These are phyloP conservation scores for Pachyseris speciosa DNA, from an alignment of 64 coral and sea anemone genomes.

Conservation along the genomic window DNA sequence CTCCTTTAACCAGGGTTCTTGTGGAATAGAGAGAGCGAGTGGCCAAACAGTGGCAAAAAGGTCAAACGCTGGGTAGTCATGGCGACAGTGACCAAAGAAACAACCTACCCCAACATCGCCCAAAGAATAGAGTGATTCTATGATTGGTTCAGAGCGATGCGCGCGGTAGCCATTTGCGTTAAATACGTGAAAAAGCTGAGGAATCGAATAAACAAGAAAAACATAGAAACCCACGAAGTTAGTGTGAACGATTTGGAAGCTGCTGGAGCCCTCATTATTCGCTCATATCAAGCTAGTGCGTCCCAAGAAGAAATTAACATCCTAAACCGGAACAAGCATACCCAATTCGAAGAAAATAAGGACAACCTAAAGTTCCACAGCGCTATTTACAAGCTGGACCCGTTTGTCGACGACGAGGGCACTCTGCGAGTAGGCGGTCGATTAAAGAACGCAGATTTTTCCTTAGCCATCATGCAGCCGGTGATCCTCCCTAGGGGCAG, in stretches of 20 bases:
- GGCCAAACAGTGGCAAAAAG: not conserved
- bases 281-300: not conserved
- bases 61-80: not conserved
- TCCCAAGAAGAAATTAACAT: not conserved
- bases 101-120: too few species aligned
- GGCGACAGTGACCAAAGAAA: not conserved
- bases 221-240: not conserved
- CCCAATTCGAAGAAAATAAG: not conserved
- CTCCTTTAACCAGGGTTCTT: slow-evolving; percentile 37
- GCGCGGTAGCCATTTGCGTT: slow-evolving; percentile 15
- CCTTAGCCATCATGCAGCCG: not conserved
- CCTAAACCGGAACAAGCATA: too few species aligned
- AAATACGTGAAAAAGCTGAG: not conserved
- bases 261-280: not conserved
- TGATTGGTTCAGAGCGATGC: slow-evolving; percentile 32
- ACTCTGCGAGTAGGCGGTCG: slow-evolving; percentile 7
- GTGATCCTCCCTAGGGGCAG: not conserved
- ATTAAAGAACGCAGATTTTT: not conserved
- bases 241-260: not conserved
- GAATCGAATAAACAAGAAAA: not conserved
- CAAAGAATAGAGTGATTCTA: slow-evolving; percentile 13
- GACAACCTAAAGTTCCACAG: not conserved
- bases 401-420: not conserved
- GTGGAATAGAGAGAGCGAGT: slow-evolving; percentile 24
- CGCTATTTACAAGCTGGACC: not conserved